phyloP scores from a whole-genome alignment of 92 coral and sea anemone genomes.

The Umimayanthus chanpuru region DNA sequence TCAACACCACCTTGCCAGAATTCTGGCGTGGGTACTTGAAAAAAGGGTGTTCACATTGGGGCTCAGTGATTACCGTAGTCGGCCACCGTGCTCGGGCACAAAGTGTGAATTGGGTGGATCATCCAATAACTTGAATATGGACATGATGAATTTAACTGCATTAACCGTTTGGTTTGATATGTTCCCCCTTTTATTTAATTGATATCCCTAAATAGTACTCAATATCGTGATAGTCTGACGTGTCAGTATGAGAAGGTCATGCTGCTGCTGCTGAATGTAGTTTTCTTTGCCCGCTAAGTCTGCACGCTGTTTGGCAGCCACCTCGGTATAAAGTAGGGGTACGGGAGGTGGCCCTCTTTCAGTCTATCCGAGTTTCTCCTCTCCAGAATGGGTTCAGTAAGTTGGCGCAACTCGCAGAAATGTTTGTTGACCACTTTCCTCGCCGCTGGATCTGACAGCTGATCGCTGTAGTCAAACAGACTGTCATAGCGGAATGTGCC shows the following conservation, averaged over 20 bases:
- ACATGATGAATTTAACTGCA: not conserved
- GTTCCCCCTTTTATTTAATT: not conserved
- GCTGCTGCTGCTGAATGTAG: not conserved
- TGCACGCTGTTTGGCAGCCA: slow-evolving; percentile 14
- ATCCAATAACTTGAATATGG: no score
- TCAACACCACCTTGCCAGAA: no score
- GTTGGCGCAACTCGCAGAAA: not conserved
- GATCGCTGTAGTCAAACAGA: not conserved
- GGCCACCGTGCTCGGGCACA: no score
- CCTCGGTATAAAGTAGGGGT: slow-evolving; percentile 7
- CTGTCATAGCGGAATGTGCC: slow-evolving; percentile 11
- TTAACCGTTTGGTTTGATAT: not conserved
- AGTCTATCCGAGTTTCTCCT: not conserved
- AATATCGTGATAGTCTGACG: not conserved
- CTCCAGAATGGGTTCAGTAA: not conserved
- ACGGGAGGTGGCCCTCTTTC: not conserved
- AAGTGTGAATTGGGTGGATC: no score
- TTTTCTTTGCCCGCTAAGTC: not conserved
- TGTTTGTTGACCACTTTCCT: not conserved
- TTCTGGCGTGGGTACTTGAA: no score
- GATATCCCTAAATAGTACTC: no score
- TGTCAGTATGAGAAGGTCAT: not conserved
- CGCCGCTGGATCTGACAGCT: not conserved
- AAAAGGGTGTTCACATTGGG: no score
- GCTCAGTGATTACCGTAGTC: no score